Conservation (phyloP, 2,888 invertebrate genomes). For the Agrotis clavis region DNA sequence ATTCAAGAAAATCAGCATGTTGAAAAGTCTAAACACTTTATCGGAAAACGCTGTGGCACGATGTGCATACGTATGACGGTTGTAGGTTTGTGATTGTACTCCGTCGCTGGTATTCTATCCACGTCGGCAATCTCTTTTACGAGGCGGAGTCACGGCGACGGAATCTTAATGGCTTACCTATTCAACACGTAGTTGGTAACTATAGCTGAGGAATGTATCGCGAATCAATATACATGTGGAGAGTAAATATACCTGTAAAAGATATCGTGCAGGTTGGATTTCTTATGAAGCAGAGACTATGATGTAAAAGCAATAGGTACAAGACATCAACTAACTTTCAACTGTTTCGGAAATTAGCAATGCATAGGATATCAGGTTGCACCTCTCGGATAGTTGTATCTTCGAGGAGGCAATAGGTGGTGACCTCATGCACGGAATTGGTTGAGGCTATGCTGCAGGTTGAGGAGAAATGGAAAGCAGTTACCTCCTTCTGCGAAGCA, state of each 20-base stretch:
- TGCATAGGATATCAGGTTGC: background rate
- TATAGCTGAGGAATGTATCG: constrained; percentile 50
- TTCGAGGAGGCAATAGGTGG: too few species aligned
- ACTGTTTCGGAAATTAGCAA: background rate
- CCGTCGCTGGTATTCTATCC: constrained; percentile 73
- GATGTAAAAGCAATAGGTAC: background rate
- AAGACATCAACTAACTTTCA: background rate
- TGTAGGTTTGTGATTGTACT: constrained; percentile 71
- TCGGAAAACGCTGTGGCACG: constrained; percentile 58
- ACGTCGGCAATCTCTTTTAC: constrained; percentile 83
- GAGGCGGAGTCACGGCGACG: constrained; percentile 70
- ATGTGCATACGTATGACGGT: constrained; percentile 69
- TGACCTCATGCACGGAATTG: too few species aligned
- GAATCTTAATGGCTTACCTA: constrained; percentile 75
- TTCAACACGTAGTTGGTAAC: constrained; percentile 68
- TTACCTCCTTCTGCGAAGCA: too few species aligned
- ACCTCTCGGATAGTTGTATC: too few species aligned
- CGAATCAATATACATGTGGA: constrained; percentile 36
- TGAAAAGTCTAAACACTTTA: constrained; percentile 67
- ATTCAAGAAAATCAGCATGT: constrained; percentile 58
- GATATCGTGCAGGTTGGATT: background rate
- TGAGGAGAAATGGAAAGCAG: too few species aligned
- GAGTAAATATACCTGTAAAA: background rate
- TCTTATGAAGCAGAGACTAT: background rate
- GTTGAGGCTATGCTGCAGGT: too few species aligned